These are phyloP conservation scores for Peromyscus californicus DNA, from an alignment of 2,113 vertebrate species.

Conservation along the genomic window DNA sequence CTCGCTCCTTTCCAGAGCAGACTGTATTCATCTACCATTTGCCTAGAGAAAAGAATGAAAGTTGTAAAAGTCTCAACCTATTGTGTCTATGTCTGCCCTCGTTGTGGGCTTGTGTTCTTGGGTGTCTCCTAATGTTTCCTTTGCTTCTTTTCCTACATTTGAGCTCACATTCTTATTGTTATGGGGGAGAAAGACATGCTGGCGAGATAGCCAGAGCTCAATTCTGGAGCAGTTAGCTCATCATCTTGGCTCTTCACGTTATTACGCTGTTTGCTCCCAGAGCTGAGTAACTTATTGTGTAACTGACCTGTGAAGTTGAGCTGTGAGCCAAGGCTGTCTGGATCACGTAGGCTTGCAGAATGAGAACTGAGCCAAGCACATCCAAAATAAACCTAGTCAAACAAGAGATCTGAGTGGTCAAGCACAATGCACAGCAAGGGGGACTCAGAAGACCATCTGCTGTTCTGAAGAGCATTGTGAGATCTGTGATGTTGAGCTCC, in stretches of 20 bases:
- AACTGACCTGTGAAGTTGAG: slow-evolving; percentile 70
- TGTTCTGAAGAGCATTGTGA: background rate
- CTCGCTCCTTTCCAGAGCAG: slow-evolving; percentile 37
- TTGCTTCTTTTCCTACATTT: slow-evolving; percentile 2
- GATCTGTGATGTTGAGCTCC: background rate
- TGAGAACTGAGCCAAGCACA: slow-evolving; percentile 50
- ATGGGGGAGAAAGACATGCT: slow-evolving; percentile 13
- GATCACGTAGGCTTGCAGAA: slow-evolving; percentile 71
- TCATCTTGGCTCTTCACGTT: slow-evolving; percentile 52
- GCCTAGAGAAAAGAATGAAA: background rate
- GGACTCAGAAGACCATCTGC: slow-evolving; percentile 13
- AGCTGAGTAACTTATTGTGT: slow-evolving; percentile 73
- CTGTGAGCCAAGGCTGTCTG: slow-evolving; percentile 73
- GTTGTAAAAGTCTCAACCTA: background rate
- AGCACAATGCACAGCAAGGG: background rate
- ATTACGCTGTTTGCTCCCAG: slow-evolving; percentile 59
- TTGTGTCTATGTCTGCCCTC: background rate
- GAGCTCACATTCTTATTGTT: slow-evolving; percentile 41
- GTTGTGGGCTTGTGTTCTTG: background rate
- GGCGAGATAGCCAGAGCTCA: slow-evolving; percentile 51
- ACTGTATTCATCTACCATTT: background rate
- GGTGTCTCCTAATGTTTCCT: background rate
- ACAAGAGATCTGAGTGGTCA: background rate
- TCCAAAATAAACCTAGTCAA: slow-evolving; percentile 64
- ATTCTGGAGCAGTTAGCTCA: slow-evolving; percentile 78